Evolutionary conservation across 2,888 invertebrate genomes (phyloP).

Genomic region (Melinaea menophilus): DNA sequence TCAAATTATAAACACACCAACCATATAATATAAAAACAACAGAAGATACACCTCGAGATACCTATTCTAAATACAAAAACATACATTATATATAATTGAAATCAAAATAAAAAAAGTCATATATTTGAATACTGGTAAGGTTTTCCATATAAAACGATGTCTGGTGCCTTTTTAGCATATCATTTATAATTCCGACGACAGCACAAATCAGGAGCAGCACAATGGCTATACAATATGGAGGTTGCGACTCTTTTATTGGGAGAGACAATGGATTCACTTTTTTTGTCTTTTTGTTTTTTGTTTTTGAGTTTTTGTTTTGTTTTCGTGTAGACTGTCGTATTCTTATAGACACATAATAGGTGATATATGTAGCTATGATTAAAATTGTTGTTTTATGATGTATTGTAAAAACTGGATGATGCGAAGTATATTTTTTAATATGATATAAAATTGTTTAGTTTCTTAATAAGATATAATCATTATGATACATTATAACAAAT

Average conservation of each 20-base stretch:
- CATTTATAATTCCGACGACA: constrained; percentile 51
- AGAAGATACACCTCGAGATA: no score
- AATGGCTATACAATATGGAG: constrained; percentile 42
- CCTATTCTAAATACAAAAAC: background rate
- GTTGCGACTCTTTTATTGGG: constrained; percentile 39
- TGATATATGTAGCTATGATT: background rate
- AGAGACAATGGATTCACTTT: constrained; percentile 53
- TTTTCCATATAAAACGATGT: constrained; percentile 41
- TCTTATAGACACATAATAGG: constrained; percentile 7
- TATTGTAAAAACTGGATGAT: no score
- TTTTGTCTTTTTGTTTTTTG: constrained; percentile 39
- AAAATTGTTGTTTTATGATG: no score
- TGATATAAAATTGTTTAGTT: no score
- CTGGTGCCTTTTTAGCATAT: constrained; percentile 51
- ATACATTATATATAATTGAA: background rate
- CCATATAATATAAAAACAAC: no score
- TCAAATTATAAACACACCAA: no score
- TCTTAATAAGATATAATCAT: no score
- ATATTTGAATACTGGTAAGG: constrained; percentile 35
- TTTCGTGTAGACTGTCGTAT: constrained; percentile 13
- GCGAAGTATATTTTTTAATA: no score
- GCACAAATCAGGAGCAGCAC: constrained; percentile 55
- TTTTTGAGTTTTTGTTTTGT: constrained; percentile 45
- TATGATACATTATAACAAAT: no score
- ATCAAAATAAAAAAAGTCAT: constrained; percentile 22